Evolutionary conservation across 2,113 vertebrate genomes (phyloP).

Genomic region (Philantomba maxwellii): DNA sequence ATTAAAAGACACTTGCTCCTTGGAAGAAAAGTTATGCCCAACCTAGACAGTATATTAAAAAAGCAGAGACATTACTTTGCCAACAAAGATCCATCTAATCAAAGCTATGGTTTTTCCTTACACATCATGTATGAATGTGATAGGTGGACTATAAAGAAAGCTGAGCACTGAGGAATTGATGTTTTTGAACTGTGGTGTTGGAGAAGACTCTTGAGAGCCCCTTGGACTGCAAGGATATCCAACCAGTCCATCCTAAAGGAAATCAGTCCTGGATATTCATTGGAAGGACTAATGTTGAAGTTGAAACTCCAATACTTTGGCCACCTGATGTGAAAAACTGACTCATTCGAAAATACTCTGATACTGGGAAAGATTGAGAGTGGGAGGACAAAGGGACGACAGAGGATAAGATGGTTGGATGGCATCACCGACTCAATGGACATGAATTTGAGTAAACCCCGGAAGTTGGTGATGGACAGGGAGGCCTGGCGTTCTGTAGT

Average conservation of each 20-base stretch:
- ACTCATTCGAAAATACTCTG: not conserved
- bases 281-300: not conserved
- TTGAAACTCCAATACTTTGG: not conserved
- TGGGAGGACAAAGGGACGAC: not conserved
- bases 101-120: not conserved
- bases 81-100: not conserved
- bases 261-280: not conserved
- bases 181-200: not conserved
- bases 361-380: not conserved
- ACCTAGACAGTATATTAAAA: not conserved
- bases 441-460: not conserved
- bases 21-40: not conserved
- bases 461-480: not conserved
- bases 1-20: not conserved
- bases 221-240: not conserved
- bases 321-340: not conserved
- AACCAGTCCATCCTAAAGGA: not conserved
- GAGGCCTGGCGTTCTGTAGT: fast-evolving
- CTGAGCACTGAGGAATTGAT: not conserved
- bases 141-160: not conserved
- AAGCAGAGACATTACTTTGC: not conserved
- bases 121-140: not conserved
- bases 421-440: not conserved
- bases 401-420: not conserved
- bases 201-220: not conserved